Evolutionary conservation across 2,888 invertebrate species (phyloP), one percentile per base, ranked within the genome.

Genomic region (Temnothorax rugatulus): DNA sequence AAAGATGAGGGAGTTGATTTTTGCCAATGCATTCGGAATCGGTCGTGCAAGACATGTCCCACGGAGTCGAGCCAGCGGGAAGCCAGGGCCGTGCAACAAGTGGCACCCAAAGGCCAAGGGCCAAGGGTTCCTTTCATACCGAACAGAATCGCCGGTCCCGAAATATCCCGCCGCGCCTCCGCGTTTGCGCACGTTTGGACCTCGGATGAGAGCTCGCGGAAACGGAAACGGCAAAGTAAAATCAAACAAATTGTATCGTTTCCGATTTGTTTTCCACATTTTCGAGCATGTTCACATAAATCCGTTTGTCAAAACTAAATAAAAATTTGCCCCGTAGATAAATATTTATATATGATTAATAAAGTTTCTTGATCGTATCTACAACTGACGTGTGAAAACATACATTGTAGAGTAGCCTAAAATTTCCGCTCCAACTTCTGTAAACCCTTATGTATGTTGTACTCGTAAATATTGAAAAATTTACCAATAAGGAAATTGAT

Each of bases 71-170:
- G 86, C 83, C 94, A 93, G 92, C 93, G 89, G 93, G 94, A 93
- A 91, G 93, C 92, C 90, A 85, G 84, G 86, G 90, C 90, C 91
- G 90, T 91, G 94, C 94, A 93, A 94, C 93, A 94, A 94, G 94
- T 94, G 94, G 94, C 86, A 92, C 92, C 92, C 89, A 91, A 91
- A 92, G 91, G 91, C 90, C 91, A 90, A 90, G 88, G 91, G 91
- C 90, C 91, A 90, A 90, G 88, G 89, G 90, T 89, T 87, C 90
- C 90, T 91, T 90, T 91, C 90, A 87, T 90, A 86, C 83, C 82
- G 83, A 90, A 87, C 89, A 25, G 90, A 92, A 93, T 92, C 71
- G 85, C 91, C 7, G 0, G 87, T 88, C 88, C 87, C 82, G 84
- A 86, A 87, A 88, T 86, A 87, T 85, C 84, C 87, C 84, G 84